Conservation (phyloP, 2,113 vertebrate genomes). For the Equus przewalskii region DNA sequence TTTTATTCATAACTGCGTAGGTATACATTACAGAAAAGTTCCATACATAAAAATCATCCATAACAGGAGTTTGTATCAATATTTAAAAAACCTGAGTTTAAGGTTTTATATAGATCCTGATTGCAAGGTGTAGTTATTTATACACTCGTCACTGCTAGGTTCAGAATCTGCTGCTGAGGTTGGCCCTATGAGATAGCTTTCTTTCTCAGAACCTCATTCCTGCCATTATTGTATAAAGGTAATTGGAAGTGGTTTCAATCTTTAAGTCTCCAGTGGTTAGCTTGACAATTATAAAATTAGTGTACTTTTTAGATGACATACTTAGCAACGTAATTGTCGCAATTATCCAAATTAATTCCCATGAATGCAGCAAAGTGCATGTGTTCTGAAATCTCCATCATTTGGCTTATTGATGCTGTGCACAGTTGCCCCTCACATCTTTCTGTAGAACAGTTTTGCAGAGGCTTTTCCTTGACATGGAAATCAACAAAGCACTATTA, state of each 20-base stretch:
- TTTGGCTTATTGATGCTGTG: conserved; percentile 27
- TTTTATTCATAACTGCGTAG: conserved; percentile 60
- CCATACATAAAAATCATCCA: conserved; percentile 34
- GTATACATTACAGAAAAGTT: conserved; percentile 54
- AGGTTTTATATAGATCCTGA: conserved; percentile 42
- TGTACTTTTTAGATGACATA: conserved; percentile 57
- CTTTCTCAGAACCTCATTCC: conserved; percentile 34
- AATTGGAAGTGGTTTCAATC: conserved; percentile 55
- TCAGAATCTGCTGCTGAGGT: conserved; percentile 53
- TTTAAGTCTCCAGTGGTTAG: conserved; percentile 55
- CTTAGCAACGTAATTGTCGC: conserved; percentile 62
- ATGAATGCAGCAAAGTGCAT: conserved; percentile 45
- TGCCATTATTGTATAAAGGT: conserved; percentile 60
- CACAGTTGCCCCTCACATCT: background rate
- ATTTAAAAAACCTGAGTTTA: conserved; percentile 51
- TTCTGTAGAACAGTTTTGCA: background rate
- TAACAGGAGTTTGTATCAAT: background rate
- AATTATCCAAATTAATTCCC: conserved; percentile 60
- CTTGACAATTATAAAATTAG: conserved; percentile 64
- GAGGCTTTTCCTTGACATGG: background rate
- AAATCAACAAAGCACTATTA: background rate
- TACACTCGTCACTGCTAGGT: conserved; percentile 43
- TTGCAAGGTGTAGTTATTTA: conserved; percentile 65
- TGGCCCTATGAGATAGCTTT: conserved; percentile 49
- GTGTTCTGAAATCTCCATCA: conserved; percentile 43